Percentiles rank a stretch among this genome's conserved stretches.
phyloP scores from a whole-genome alignment of 2,113 vertebrate genomes.

The Montifringilla adamsi region DNA sequence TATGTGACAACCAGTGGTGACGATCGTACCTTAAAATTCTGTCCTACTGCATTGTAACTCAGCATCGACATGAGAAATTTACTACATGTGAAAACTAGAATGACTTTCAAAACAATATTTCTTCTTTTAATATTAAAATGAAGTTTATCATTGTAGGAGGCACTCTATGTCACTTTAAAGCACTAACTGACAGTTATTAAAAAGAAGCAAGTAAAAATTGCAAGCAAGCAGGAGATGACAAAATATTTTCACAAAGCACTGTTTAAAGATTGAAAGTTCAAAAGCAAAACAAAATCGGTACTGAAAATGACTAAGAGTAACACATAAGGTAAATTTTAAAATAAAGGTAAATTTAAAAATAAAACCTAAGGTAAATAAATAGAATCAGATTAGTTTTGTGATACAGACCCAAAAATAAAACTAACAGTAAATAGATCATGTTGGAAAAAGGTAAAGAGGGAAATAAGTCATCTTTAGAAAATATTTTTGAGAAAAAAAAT shows the following conservation, averaged over 20 bases:
- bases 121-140: background rate
- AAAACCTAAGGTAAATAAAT: background rate
- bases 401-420: background rate
- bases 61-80: background rate
- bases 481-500: background rate
- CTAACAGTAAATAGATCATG: background rate
- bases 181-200: background rate
- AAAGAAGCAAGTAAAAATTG: background rate
- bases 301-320: background rate
- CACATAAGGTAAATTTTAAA: background rate
- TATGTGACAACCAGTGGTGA: background rate
- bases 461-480: background rate
- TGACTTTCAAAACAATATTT: background rate
- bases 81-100: background rate
- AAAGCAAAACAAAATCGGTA: background rate
- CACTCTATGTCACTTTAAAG: background rate
- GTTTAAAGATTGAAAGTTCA: background rate
- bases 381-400: background rate
- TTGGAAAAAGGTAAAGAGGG: background rate
- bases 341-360: background rate
- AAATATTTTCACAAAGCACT: background rate
- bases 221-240: background rate
- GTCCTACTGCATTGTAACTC: background rate
- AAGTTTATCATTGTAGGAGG: background rate
- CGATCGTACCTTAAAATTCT: background rate